Conservation (phyloP, 2,113 vertebrate genomes). For the Dromaius novaehollandiae region DNA sequence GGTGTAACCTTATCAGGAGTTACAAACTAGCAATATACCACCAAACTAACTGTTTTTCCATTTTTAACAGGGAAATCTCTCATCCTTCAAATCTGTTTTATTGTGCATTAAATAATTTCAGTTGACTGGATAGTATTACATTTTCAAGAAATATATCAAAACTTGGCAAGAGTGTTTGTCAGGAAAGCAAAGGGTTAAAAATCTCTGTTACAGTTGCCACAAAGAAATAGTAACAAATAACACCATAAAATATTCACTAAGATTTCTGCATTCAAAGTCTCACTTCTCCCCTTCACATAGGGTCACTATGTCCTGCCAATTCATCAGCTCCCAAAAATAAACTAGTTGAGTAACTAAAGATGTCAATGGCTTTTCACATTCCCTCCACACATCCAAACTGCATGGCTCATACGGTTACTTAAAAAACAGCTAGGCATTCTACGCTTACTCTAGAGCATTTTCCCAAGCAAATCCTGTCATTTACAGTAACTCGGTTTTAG, state of each 20-base stretch:
- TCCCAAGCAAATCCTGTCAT: constrained; percentile 14
- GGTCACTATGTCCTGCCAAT: constrained; percentile 62
- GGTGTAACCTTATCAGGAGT: neutral
- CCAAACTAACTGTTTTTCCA: neutral
- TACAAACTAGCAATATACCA: neutral
- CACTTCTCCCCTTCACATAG: constrained; percentile 1
- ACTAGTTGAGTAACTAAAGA: constrained; percentile 58
- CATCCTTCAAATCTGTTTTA: neutral
- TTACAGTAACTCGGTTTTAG: neutral
- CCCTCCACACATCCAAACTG: neutral
- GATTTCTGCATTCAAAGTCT: neutral
- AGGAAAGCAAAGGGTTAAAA: neutral
- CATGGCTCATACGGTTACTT: neutral
- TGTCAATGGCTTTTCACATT: constrained; percentile 53
- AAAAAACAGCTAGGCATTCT: constrained; percentile 27
- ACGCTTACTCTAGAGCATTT: neutral
- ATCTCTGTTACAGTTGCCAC: neutral
- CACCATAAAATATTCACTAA: neutral
- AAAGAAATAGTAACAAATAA: neutral
- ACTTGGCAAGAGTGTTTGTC: neutral
- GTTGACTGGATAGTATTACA: neutral
- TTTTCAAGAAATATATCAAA: neutral
- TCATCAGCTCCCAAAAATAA: constrained; percentile 62
- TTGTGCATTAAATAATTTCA: neutral
- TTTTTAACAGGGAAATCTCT: neutral